Conservation (phyloP, 2,797 vertebrate species). For the Halcyon leucocephala region DNA sequence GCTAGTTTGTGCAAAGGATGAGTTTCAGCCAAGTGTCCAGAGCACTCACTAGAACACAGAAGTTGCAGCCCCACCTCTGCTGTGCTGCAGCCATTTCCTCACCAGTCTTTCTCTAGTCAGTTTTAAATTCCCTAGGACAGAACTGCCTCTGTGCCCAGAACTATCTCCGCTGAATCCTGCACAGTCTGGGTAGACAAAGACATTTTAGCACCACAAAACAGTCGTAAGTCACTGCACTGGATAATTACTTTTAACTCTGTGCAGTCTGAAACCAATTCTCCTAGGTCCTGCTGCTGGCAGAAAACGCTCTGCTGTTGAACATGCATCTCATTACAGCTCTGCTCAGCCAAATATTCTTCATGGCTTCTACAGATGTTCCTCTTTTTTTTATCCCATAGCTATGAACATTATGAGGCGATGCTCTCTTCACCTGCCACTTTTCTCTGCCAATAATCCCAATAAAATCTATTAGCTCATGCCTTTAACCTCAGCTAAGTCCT, state of each 20-base stretch:
- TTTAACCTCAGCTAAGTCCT: slow-evolving; percentile 11
- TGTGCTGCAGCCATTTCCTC: background rate
- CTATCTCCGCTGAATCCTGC: background rate
- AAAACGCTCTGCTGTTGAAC: background rate
- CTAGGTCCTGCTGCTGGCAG: slow-evolving; percentile 35
- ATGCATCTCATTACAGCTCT: slow-evolving; percentile 1
- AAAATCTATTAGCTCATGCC: slow-evolving; percentile 37
- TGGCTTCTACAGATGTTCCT: slow-evolving; percentile 42
- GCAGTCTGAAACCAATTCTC: slow-evolving; percentile 9
- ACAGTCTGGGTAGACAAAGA: background rate
- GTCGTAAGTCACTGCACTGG: background rate
- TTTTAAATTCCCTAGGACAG: background rate
- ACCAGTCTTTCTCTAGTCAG: background rate
- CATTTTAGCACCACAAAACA: background rate
- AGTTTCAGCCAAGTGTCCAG: background rate
- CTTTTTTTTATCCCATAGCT: background rate
- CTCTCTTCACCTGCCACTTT: slow-evolving; percentile 48
- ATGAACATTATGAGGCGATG: background rate
- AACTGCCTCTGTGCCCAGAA: background rate
- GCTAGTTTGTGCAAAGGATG: background rate
- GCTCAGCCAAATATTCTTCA: slow-evolving; percentile 18
- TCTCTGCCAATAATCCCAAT: slow-evolving; percentile 27
- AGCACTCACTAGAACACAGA: background rate
- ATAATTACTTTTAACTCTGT: slow-evolving; percentile 51
- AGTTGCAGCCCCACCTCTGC: background rate